These are phyloP conservation scores for Echinarachnius parma DNA, from an alignment of 53 echinoderm and acorn worm species.

Conservation along the genomic window DNA sequence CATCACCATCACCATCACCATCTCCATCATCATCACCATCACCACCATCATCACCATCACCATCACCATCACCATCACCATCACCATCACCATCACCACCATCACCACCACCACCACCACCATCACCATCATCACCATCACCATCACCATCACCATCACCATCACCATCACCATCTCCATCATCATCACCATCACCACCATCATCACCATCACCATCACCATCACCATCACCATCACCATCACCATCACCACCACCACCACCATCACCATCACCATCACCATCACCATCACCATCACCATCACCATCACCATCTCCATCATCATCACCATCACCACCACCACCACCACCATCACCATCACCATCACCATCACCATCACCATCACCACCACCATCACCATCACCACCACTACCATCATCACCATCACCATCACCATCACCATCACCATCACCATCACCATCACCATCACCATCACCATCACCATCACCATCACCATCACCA, in stretches of 20 bases:
- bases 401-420: background rate
- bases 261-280: background rate
- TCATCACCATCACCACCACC: conserved; percentile 5
- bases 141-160: conserved; percentile 16
- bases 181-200: background rate
- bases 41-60: conserved; percentile 3
- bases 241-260: conserved; percentile 3
- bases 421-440: background rate
- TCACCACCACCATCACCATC: background rate
- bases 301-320: conserved; percentile 2
- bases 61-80: conserved; percentile 43
- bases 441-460: too few species aligned
- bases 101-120: conserved; percentile 2
- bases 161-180: conserved; percentile 1
- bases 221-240: conserved; percentile 45
- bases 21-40: conserved; percentile 7
- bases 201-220: conserved; percentile 7
- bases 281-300: background rate
- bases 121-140: conserved; percentile 6
- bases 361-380: background rate
- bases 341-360: conserved; percentile 30
- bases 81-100: conserved; percentile 13
- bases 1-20: conserved; percentile 1
- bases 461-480: too few species aligned
- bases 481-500: too few species aligned